phyloP scores from a whole-genome alignment of 2,797 vertebrate genomes.

The Bradypodion pumilum region DNA sequence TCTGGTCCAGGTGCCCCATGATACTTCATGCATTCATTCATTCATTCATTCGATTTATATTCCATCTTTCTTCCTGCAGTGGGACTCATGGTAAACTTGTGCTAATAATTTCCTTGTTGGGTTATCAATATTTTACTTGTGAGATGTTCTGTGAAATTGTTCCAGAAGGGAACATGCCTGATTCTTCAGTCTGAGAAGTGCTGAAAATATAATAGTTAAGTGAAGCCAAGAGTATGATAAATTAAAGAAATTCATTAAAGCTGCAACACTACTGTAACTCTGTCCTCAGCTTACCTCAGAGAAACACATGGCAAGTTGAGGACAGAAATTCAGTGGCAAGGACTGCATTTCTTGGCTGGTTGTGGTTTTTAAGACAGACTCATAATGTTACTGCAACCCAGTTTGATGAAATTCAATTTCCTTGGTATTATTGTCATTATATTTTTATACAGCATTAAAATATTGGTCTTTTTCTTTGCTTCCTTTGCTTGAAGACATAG shows the following conservation, averaged over 20 bases:
- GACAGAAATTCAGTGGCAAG: not conserved
- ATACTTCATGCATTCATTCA: not conserved
- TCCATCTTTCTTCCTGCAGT: not conserved
- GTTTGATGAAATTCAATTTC: conserved; percentile 27
- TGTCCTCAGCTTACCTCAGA: conserved; percentile 12
- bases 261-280: not conserved
- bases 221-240: conserved; percentile 15
- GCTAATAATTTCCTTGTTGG: not conserved
- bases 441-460: conserved; percentile 30
- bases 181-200: not conserved
- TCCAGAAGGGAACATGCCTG: not conserved
- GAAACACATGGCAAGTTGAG: conserved; percentile 20
- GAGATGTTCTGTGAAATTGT: not conserved
- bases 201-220: conserved; percentile 1
- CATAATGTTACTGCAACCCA: not conserved
- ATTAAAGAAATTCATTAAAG: not conserved
- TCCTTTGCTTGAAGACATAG: not conserved
- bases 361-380: conserved; percentile 5
- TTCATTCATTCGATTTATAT: not conserved
- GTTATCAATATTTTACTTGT: not conserved
- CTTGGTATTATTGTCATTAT: conserved; percentile 29
- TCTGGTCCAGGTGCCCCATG: not conserved
- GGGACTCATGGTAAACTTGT: not conserved
- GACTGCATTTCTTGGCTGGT: not conserved
- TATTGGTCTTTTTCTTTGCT: conserved; percentile 11